Evolutionary conservation across 2,113 vertebrate genomes (phyloP), one percentile per base, ranked within the genome.

Genomic region (Scatophagus argus): DNA sequence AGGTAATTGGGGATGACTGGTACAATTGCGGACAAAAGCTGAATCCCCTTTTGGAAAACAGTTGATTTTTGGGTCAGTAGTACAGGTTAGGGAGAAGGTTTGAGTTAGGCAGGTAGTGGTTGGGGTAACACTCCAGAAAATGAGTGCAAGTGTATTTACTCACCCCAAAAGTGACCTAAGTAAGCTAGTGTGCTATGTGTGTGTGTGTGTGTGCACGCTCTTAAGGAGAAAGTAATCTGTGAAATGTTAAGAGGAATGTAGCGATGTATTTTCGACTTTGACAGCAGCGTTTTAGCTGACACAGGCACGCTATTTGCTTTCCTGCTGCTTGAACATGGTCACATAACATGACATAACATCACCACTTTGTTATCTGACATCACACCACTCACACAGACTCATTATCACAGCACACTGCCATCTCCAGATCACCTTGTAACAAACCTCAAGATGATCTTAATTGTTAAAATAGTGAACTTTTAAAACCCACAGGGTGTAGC

Each of bases 221-320:
- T 61, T 67, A 5, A 29, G 55, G 44, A 54, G 59, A 67, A 68
- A 61, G 47, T 65, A 63, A 61, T 67, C 39, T 41, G 16, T 63
- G 68, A 43, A 77, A 80, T 16, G 54, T 47, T 63, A 79, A 67
- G 47, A 67, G 43, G 58, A 32, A 60, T n/a, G 27, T 4, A 54
- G 17, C 4, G 2, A 41, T 21, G 58, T 6, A 46, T 19, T 49
- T 69, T 44, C 56, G 68, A 49, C 65, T 60, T 43, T 47, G 64
- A 75, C 71, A 77, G 77, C 58, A 38, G 3, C n/a, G 74, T 73
- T 71, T 46, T 8, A 27, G 46, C 66, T 21, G 43, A 63, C 3
- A 43, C 61, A 34, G 64, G 66, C 66, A 55, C 2, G 6, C 44
- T 32, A 5, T 41, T 60, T 0, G 12, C 62, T 74, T 44, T 39